Base-by-base conservation (phyloP, 2,797 vertebrate species). In the Danio albolineatus region DNA sequence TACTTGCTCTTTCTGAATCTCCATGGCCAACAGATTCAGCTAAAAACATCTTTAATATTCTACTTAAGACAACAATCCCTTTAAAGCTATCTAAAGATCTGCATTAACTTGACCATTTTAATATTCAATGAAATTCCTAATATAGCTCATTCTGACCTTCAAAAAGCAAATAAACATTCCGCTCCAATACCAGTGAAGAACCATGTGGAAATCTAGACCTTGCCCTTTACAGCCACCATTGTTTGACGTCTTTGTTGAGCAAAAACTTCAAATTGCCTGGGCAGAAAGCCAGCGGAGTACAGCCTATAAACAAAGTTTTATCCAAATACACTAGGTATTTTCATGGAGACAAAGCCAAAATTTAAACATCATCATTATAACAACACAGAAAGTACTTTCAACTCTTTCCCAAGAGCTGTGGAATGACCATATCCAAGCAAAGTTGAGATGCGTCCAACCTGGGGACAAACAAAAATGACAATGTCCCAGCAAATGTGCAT, bases 401-500 rank as follows among this genome's bases (percentile, higher is more conserved):
- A 8, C 17, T 6, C 53, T 16, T 44, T 53, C 17, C 53, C 69
- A 16, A 28, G 17, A 2, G n/a, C 12, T 57, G 41, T 28, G 14
- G 39, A 59, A 59, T 59, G 13, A 36, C n/a, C 2, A 5, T 59
- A 6, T 73, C 39, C 54, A 46, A 46, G 17, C 41, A 57, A 59
- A 44, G 19, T 14, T 5, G 4, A 43, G 41, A 19, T 62, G 3
- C 46, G 7, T n/a, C 14, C 17, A 54, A 19, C 28, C 46, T 17
- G 6, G 4, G 39, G 16, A 41, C 12, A 65, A 59, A 77, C 75
- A 77, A 48, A 73, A 19, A 38, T 51, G 10, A 76, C 73, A 62
- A 75, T 9, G 41, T 38, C 16, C 38, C 7, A 36, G 1, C 28
- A 56, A 69, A 17, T 28, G 21, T 39, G 64, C 13, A 44, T 59